Percentiles rank a stretch among this genome's conserved stretches.
Conservation (phyloP, 2,797 vertebrate genomes). For the Leuciscus waleckii region DNA sequence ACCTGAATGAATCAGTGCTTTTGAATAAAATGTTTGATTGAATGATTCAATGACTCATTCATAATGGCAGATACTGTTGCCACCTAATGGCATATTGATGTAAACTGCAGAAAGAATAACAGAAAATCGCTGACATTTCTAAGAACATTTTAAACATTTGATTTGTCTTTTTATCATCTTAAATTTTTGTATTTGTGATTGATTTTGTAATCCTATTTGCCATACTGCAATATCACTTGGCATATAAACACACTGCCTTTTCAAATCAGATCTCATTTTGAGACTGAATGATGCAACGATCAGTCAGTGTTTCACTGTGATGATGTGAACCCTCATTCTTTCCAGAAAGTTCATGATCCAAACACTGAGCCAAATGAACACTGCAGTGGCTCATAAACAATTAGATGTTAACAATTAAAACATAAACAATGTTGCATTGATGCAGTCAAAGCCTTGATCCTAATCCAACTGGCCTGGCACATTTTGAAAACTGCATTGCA, state of each 20-base stretch:
- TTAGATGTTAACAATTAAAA: background rate
- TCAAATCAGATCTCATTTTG: background rate
- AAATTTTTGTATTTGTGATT: background rate
- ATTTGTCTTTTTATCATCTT: background rate
- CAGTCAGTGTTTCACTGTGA: background rate
- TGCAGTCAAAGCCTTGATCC: background rate
- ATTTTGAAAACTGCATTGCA: background rate
- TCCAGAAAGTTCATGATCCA: background rate
- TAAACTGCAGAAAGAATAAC: background rate
- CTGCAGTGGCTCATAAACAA: conserved; percentile 23
- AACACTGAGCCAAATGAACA: conserved; percentile 9
- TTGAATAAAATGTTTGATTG: background rate
- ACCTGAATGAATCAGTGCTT: background rate
- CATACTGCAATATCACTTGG: background rate
- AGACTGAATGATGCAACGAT: background rate
- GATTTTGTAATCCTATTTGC: background rate
- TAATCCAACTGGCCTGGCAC: background rate
- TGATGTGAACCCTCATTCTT: background rate
- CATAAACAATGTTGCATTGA: background rate
- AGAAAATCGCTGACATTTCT: background rate
- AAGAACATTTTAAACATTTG: background rate
- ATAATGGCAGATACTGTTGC: background rate
- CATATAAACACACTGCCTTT: background rate
- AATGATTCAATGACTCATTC: background rate
- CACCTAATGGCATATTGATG: background rate